These are phyloP conservation scores for Salvelinus alpinus DNA, from an alignment of 2,113 vertebrate genomes.

Conservation along the genomic window DNA sequence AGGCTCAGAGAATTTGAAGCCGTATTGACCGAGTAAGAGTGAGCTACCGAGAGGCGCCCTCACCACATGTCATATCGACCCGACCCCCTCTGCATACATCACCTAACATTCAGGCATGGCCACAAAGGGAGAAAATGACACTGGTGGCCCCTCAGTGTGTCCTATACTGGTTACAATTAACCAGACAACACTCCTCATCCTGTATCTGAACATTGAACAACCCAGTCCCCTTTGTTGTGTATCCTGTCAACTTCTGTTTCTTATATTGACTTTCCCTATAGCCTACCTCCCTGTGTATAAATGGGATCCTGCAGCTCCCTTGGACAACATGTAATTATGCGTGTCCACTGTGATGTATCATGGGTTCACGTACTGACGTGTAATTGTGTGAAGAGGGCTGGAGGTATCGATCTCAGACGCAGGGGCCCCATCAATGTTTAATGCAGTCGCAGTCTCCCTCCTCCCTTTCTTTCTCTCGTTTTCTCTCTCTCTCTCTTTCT, in stretches of 20 bases:
- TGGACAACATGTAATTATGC: conserved; percentile 40
- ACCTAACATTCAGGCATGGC: conserved; percentile 20
- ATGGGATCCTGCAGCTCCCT: background rate
- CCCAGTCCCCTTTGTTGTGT: background rate
- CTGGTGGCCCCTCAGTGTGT: conserved; percentile 18
- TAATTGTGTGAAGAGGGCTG: conserved; percentile 71
- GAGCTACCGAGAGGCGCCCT: conserved; percentile 39
- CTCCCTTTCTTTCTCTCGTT: too few species aligned
- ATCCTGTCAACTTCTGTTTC: conserved; percentile 12
- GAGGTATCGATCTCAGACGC: conserved; percentile 64
- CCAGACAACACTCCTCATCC: conserved; percentile 11
- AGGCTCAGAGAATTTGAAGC: conserved; percentile 41
- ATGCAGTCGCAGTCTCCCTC: conserved; percentile 54
- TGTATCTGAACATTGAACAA: conserved; percentile 27
- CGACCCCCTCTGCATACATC: conserved; percentile 50
- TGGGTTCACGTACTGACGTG: conserved; percentile 63
- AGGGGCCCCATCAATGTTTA: conserved; percentile 73
- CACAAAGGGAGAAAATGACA: conserved; percentile 42
- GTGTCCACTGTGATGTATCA: conserved; percentile 56
- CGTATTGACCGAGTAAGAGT: conserved; percentile 46
- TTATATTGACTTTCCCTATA: background rate
- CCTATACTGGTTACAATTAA: background rate
- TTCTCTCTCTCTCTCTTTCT: too few species aligned
- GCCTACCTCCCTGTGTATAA: too few species aligned
- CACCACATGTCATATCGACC: conserved; percentile 67